Evolutionary conservation across 2,888 invertebrate species (phyloP).

Genomic region (Limnephilus lunatus): DNA sequence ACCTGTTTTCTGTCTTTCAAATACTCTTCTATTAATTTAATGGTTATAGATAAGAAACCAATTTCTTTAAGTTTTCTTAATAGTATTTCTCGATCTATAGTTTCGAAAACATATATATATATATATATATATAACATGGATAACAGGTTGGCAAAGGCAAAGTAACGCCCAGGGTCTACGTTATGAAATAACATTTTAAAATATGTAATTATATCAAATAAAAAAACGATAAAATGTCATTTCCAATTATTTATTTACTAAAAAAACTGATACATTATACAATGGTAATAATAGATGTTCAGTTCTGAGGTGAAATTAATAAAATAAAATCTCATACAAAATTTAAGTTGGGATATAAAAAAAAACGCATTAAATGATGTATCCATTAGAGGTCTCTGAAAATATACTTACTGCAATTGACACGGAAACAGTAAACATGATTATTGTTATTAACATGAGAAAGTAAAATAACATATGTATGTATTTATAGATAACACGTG

Average conservation of each 20-base stretch:
- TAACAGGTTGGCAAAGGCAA: background rate
- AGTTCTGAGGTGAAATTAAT: constrained; percentile 31
- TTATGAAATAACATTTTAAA: too few species aligned
- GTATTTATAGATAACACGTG: background rate
- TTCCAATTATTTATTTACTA: constrained; percentile 56
- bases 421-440: background rate
- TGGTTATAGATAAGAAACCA: too few species aligned
- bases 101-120: too few species aligned
- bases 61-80: too few species aligned
- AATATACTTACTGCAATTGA: constrained; percentile 9
- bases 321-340: constrained; percentile 19
- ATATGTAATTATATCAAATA: too few species aligned
- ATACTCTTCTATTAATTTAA: too few species aligned
- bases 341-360: background rate
- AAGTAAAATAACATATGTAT: background rate
- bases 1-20: too few species aligned
- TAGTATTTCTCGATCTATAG: too few species aligned
- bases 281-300: constrained; percentile 50
- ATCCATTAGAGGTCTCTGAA: constrained; percentile 7
- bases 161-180: background rate
- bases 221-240: background rate
- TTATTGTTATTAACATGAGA: background rate
- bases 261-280: constrained; percentile 58
- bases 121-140: too few species aligned
- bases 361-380: background rate